Conservation (phyloP, 2,888 invertebrate species). For the Lepidocyrtoides sp. region DNA sequence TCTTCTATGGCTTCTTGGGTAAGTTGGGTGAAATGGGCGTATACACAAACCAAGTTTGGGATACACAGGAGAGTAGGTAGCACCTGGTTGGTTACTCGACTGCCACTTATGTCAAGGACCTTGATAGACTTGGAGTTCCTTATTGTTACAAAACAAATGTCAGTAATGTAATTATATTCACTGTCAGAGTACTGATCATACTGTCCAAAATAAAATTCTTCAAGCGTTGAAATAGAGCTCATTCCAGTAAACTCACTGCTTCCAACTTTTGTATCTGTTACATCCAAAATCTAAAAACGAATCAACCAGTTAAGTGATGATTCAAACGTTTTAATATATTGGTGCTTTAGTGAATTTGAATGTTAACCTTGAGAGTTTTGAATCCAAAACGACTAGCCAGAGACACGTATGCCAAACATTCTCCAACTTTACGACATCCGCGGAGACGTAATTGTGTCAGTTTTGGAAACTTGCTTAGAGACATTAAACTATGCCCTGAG, state of each 20-base stretch:
- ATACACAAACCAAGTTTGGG: constrained; percentile 75
- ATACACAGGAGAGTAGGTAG: constrained; percentile 75
- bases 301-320: background rate
- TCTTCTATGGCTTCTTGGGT: constrained; percentile 79
- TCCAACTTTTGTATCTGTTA: constrained; percentile 83
- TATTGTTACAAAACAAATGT: constrained; percentile 78
- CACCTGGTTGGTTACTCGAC: constrained; percentile 81
- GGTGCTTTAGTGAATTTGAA: background rate
- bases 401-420: constrained; percentile 84
- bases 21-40: constrained; percentile 83
- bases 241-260: constrained; percentile 83
- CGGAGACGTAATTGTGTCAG: constrained; percentile 78
- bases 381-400: constrained; percentile 84
- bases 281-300: constrained; percentile 82
- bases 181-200: constrained; percentile 80
- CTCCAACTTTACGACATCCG: constrained; percentile 83
- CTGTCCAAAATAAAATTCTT: constrained; percentile 85
- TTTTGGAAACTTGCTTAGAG: constrained; percentile 83
- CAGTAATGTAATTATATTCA: constrained; percentile 78
- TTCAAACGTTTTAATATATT: background rate
- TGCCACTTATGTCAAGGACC: constrained; percentile 82
- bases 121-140: constrained; percentile 71
- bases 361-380: constrained; percentile 80
- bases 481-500: constrained; percentile 82
- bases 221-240: constrained; percentile 78